Evolutionary conservation across 37 sponge, comb jelly and placozoan species (phyloP), one percentile per base, ranked within the genome.

Genomic region (Oopsacas minuta): DNA sequence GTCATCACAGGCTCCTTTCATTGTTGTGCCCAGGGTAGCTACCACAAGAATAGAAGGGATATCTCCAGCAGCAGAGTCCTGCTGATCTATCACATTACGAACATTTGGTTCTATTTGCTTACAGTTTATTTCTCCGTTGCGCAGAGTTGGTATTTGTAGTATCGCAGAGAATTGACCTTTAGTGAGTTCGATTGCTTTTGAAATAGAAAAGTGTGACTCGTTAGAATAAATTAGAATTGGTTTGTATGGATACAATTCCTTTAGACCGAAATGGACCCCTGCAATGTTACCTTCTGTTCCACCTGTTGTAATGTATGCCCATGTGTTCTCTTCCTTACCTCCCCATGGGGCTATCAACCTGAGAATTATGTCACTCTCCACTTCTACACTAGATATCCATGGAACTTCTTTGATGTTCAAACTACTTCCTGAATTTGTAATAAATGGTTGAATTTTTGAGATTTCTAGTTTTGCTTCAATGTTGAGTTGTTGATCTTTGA

Each of bases 281-380:
- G 75, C 75, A 20, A 61, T 10, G 28, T 61, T 61, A 7, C 75
- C 75, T 12, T 61, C 75, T 61, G 75, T 61, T 25, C 75, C 75
- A 61, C 75, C 75, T 32, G 32, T 61, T n/a, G 75, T 61, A n/a
- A 61, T 61, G 30, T 61, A 61, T 3, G 75, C 75, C 75, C 75
- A 61, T 61, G 75, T 61, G 75, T 61, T 61, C 17, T 61, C 75
- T 12, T 61, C 30, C 3, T 3, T 20, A 3, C 75, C 75, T n/a
- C 75, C 75, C 75, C 75, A 61, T 32, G 75, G 75, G 5, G 28
- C 75, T 10, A 61, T 61, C 22, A 61, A 61, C 30, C 28, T n/a
- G 5, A 61, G 5, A 61, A 61, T 61, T 20, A 61, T 25, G 7
- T 61, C 75, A 3, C 75, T 61, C 75, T 61, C 75, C 75, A 3